Conservation (phyloP, 1,140 invertebrate genomes). For the Lutraria rhynchaena region DNA sequence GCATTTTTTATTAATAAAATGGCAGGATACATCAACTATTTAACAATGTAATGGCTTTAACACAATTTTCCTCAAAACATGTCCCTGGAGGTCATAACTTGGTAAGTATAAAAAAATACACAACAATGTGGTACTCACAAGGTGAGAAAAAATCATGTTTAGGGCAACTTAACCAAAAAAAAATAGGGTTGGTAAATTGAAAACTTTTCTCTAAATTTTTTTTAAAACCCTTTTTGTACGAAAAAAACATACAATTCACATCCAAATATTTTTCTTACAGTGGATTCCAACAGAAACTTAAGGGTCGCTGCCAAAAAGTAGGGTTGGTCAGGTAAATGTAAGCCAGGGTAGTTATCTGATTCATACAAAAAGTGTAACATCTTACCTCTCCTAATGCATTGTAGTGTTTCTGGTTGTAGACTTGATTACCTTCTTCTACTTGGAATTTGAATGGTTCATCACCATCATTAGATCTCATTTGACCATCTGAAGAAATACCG, state of each 20-base stretch:
- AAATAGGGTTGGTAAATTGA: too few species aligned
- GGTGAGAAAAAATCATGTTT: neutral
- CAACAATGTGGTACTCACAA: neutral
- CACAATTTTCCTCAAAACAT: too few species aligned
- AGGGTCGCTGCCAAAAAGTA: neutral
- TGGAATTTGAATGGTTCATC: slow-evolving; percentile 52
- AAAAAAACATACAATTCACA: neutral
- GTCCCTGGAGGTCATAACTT: too few species aligned
- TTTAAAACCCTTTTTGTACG: too few species aligned
- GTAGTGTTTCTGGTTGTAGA: slow-evolving; percentile 52
- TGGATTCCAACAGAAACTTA: neutral
- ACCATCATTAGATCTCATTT: slow-evolving; percentile 23
- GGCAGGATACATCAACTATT: too few species aligned
- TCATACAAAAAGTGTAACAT: neutral
- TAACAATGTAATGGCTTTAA: too few species aligned
- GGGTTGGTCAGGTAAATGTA: neutral
- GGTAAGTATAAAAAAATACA: too few species aligned
- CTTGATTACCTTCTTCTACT: slow-evolving; percentile 17
- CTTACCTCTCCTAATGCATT: slow-evolving; percentile 54
- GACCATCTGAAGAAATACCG: slow-evolving; percentile 35
- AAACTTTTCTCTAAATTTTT: neutral
- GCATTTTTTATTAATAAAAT: too few species aligned
- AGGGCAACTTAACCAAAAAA: too few species aligned
- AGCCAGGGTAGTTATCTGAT: neutral
- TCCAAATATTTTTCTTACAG: too few species aligned